phyloP scores from a whole-genome alignment of 2,113 vertebrate species.

The Psilopsiagon aurifrons region DNA sequence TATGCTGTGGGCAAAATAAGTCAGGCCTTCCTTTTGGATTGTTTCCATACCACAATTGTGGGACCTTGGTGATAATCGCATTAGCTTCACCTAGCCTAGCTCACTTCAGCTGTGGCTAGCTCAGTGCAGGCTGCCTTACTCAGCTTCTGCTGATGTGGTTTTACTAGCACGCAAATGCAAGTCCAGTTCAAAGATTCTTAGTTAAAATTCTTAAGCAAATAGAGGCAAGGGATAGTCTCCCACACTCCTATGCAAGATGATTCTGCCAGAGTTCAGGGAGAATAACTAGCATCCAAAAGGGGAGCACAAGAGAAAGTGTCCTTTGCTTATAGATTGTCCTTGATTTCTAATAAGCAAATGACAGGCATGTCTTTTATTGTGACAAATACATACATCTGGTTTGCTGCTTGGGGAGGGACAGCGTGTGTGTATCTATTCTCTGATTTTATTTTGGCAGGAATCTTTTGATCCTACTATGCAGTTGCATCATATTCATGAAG shows the following conservation, averaged over 20 bases:
- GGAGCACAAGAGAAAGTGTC: neutral
- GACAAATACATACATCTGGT: neutral
- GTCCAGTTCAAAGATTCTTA: neutral
- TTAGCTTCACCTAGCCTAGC: neutral
- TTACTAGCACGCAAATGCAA: neutral
- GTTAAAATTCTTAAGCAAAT: neutral
- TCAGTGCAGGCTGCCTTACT: neutral
- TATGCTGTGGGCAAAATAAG: neutral
- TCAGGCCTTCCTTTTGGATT: neutral
- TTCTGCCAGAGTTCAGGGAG: neutral
- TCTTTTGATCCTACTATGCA: constrained; percentile 87
- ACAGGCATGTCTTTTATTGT: neutral
- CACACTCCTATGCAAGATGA: neutral
- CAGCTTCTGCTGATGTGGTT: neutral
- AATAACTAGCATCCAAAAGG: neutral
- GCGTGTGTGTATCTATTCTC: neutral
- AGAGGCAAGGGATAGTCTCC: neutral
- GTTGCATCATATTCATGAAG: constrained; percentile 86
- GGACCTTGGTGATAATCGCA: neutral
- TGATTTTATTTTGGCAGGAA: constrained; percentile 78
- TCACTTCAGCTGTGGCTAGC: neutral
- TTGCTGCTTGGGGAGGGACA: neutral
- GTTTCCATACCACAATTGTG: neutral
- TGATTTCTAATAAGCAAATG: neutral
- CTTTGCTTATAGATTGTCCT: neutral